Conservation (phyloP, 1,140 invertebrate genomes). For the Eufriesea mexicana region DNA sequence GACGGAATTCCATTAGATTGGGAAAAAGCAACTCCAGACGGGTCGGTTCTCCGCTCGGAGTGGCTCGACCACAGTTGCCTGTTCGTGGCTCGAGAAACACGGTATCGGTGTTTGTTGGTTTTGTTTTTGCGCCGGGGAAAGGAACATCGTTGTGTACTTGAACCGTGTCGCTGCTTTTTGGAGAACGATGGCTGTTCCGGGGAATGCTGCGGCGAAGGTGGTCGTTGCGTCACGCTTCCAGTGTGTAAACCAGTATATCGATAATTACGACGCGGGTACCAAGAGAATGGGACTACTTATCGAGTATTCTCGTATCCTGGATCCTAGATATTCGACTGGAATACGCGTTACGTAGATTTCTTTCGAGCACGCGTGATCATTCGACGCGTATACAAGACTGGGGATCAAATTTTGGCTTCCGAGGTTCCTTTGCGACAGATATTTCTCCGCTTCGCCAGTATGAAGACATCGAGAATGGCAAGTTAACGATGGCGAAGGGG, state of each 20-base stretch:
- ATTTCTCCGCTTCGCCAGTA: no score
- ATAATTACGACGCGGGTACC: no score
- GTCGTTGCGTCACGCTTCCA: not conserved
- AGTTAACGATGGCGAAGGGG: not conserved
- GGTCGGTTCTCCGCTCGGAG: not conserved
- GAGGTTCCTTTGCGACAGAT: no score
- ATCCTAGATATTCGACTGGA: no score
- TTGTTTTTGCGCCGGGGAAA: not conserved
- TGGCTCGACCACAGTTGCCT: not conserved
- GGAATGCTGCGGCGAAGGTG: not conserved
- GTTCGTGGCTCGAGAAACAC: not conserved
- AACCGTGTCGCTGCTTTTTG: not conserved
- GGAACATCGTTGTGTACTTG: slow-evolving; percentile 8
- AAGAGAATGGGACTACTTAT: no score
- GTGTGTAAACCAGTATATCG: no score
- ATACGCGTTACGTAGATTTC: no score
- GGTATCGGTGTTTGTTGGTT: not conserved
- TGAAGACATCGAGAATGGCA: no score
- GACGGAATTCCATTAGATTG: slow-evolving; percentile 47
- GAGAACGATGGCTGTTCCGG: not conserved
- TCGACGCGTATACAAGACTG: no score
- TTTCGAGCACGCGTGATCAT: no score
- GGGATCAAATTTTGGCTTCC: no score
- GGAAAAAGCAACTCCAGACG: slow-evolving; percentile 18
- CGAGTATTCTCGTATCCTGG: no score